phyloP scores from a whole-genome alignment of 2,113 vertebrate genomes.

The Microcebus tavaratra region DNA sequence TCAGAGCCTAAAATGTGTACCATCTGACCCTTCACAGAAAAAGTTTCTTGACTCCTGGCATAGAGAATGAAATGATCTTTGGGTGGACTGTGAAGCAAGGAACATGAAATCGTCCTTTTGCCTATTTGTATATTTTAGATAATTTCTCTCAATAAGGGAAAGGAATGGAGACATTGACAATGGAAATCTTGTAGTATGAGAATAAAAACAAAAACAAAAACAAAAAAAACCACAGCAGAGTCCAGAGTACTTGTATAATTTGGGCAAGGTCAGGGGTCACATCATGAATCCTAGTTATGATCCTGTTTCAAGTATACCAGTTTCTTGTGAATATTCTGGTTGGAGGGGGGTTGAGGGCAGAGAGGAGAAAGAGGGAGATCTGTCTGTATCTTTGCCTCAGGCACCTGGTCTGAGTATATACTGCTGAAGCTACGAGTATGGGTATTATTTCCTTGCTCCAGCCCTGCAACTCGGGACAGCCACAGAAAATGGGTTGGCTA shows the following conservation, averaged over 20 bases:
- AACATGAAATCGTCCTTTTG: background rate
- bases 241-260: background rate
- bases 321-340: background rate
- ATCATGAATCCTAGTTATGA: background rate
- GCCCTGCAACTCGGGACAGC: background rate
- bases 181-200: background rate
- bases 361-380: background rate
- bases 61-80: background rate
- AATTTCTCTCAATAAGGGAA: background rate
- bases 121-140: background rate
- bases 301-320: background rate
- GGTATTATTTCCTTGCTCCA: background rate
- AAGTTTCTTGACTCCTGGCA: background rate
- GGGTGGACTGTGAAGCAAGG: background rate
- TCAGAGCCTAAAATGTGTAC: background rate
- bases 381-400: background rate
- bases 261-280: background rate
- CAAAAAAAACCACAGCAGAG: background rate
- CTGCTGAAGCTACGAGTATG: background rate
- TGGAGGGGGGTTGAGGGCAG: background rate
- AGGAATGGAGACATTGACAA: background rate
- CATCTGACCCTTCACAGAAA: background rate
- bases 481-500: conserved; percentile 5
- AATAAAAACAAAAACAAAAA: background rate
- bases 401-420: background rate